Conservation (phyloP, 2,797 vertebrate genomes). For the Sarcoramphus papa region DNA sequence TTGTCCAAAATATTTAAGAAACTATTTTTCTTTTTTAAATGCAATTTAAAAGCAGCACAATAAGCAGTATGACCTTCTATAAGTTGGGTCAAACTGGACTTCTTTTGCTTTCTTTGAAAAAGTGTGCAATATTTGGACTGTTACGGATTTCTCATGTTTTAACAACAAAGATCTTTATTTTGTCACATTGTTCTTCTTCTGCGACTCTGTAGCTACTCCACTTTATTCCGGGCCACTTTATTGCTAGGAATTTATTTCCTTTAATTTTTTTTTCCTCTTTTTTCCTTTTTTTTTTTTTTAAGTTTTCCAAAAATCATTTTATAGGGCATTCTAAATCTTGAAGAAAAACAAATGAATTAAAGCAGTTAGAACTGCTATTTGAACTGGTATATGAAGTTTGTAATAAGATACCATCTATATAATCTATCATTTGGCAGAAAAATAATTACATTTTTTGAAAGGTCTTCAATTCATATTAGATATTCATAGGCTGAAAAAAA, state of each 20-base stretch:
- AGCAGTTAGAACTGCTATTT: neutral
- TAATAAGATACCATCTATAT: neutral
- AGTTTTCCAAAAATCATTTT: neutral
- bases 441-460: constrained; percentile 46
- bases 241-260: neutral
- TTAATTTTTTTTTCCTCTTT: neutral
- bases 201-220: neutral
- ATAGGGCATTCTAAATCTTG: neutral
- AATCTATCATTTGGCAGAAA: constrained; percentile 19
- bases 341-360: neutral
- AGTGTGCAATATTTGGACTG: neutral
- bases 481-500: constrained; percentile 14
- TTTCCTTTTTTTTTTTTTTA: neutral
- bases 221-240: neutral
- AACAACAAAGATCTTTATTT: neutral
- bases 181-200: neutral
- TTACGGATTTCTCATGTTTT: neutral
- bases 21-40: neutral
- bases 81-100: neutral
- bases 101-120: neutral
- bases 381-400: neutral
- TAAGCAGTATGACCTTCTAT: neutral
- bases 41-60: neutral
- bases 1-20: neutral
- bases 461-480: constrained; percentile 29